Conservation (phyloP, 2,113 vertebrate species). For the Xenopus laevis region DNA sequence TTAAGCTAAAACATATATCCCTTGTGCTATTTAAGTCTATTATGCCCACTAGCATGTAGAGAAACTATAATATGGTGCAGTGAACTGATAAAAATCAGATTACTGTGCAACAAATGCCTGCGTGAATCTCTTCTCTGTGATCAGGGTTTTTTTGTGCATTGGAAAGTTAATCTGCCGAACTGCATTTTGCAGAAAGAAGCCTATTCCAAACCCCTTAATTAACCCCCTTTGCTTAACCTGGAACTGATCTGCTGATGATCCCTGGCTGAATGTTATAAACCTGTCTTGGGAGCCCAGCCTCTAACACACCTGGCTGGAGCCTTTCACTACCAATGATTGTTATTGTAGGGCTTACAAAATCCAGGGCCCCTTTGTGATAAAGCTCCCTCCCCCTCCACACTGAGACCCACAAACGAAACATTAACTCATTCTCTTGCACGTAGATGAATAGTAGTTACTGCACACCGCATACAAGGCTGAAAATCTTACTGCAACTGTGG, state of each 20-base stretch:
- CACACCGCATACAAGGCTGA: background rate
- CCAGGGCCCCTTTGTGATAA: background rate
- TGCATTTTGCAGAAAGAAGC: background rate
- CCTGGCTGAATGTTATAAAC: background rate
- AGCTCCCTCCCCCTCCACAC: slow-evolving; percentile 18
- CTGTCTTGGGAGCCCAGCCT: background rate
- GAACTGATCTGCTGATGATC: background rate
- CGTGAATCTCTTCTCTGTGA: background rate
- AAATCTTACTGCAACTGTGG: background rate
- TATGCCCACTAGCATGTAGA: too few relatives aligned
- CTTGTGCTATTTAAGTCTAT: too few relatives aligned
- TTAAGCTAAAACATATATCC: too few relatives aligned
- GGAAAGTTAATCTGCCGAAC: background rate
- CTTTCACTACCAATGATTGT: background rate
- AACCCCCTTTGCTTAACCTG: background rate
- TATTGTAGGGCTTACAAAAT: background rate
- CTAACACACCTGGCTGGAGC: background rate
- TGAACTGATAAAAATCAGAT: too few relatives aligned
- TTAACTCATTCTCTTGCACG: slow-evolving; percentile 2
- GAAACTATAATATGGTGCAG: too few relatives aligned
- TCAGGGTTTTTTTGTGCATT: background rate
- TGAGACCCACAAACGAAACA: background rate
- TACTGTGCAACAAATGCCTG: background rate
- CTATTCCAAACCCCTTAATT: background rate
- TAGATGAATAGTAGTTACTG: background rate